Evolutionary conservation across 2,797 vertebrate genomes (phyloP), one percentile per base, ranked within the genome.

Genomic region (Falco cherrug): DNA sequence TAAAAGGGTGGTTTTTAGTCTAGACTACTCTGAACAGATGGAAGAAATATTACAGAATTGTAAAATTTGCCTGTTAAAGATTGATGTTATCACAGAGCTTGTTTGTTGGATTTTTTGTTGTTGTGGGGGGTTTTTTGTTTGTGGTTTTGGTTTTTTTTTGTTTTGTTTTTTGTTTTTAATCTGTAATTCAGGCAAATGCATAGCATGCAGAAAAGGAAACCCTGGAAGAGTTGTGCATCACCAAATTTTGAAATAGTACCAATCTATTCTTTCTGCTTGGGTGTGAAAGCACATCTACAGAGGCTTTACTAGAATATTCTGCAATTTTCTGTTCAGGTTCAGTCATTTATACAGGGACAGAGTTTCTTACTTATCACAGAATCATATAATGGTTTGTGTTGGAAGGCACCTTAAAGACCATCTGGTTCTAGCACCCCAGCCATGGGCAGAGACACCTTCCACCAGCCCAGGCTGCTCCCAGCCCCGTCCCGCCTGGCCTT

Each of bases 1-100:
- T 39, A 41, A 37, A 28, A 0, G 0, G 1, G 0, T 10, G 0
- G 0, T 29, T 90, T 74, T 79, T 28, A 37, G 5, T 13, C 59
- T 61, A 47, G 11, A 47, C 16, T 67, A 11, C 13, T 63, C 16
- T 20, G 24, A 84, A 59, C 26, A 37, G 10, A 28, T 26, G 3
- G 71, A 80, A 63, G 47, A 39, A 56, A 70, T 54, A 15, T 12
- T 6, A 37, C 4, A n/a, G 9, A 50, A 67, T 5, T 57, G 4
- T 51, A 75, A 75, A 68, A 57, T 53, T 67, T 89, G 9, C 11
- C 31, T 63, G 11, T 35, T 71, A 41, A 41, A 76, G 9, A 20
- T 61, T 25, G 22, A 45, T 84, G 16, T 83, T 73, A 79, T 50
- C 29, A 86, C 15, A 60, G 15, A 51, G 2, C 4, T 57, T 35